Conservation (phyloP, 2,113 vertebrate species). For the Thermophis baileyi region DNA sequence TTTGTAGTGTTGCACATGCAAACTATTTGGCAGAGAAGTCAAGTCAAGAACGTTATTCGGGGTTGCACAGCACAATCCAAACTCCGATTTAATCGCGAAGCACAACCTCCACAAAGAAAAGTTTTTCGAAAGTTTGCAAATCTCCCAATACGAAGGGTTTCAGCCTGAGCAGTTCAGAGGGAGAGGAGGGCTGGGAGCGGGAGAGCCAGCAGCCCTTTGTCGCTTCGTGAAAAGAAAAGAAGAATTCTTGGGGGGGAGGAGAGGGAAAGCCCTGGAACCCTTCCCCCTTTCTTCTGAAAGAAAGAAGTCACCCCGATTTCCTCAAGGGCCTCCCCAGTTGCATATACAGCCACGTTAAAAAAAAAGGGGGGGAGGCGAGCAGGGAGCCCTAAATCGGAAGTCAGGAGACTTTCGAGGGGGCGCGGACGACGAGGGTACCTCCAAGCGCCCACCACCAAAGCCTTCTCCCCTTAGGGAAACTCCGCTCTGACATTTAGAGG, state of each 20-base stretch:
- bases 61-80: neutral
- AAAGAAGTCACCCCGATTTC: neutral
- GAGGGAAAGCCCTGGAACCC: neutral
- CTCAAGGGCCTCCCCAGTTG: neutral
- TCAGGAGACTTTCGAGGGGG: neutral
- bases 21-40: neutral
- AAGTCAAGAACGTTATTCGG: neutral
- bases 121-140: neutral
- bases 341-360: neutral
- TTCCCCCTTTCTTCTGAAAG: neutral
- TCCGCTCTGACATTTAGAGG: neutral
- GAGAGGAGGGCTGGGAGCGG: neutral
- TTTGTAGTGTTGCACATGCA: neutral
- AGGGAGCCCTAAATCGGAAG: neutral
- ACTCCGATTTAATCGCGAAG: neutral
- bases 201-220: neutral
- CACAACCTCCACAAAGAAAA: neutral
- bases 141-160: neutral
- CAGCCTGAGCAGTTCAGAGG: neutral
- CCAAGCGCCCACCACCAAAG: neutral
- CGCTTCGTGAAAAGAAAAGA: neutral
- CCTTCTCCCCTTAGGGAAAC: neutral
- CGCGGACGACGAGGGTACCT: neutral
- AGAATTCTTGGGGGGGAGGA: neutral
- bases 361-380: fast-evolving